Conservation (phyloP, 2,888 invertebrate genomes). For the Morpho achilles region DNA sequence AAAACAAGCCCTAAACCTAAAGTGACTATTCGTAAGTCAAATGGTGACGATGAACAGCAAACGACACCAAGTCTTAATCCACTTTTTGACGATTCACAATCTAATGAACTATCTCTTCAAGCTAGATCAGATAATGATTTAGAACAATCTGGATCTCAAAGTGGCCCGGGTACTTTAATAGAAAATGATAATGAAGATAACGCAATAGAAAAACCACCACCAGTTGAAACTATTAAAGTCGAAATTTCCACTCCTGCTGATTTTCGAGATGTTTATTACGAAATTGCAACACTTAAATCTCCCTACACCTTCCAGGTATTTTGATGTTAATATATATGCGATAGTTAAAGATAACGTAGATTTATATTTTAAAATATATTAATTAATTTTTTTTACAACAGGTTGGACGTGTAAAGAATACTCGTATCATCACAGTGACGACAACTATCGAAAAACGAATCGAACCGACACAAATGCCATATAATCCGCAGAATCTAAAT, state of each 20-base stretch:
- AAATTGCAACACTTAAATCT: slow-evolving; percentile 93
- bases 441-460: slow-evolving; percentile 90
- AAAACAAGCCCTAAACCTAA: slow-evolving; percentile 93
- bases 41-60: slow-evolving; percentile 74
- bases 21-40: slow-evolving; percentile 87
- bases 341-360: not conserved
- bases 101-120: slow-evolving; percentile 77
- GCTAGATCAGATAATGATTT: slow-evolving; percentile 82
- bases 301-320: slow-evolving; percentile 93
- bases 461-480: slow-evolving; percentile 75
- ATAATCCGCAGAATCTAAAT: slow-evolving; percentile 78
- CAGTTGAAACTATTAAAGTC: slow-evolving; percentile 90
- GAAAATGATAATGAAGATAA: slow-evolving; percentile 82
- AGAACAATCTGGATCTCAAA: slow-evolving; percentile 85
- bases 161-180: slow-evolving; percentile 79
- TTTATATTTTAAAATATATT: not conserved
- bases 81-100: slow-evolving; percentile 62
- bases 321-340: not conserved
- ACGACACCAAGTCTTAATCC: slow-evolving; percentile 68
- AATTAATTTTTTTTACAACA: slow-evolving; percentile 47
- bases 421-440: slow-evolving; percentile 92
- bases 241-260: slow-evolving; percentile 93
- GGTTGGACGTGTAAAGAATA: slow-evolving; percentile 93
- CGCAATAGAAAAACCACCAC: slow-evolving; percentile 81
- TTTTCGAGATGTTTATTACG: slow-evolving; percentile 91